Evolutionary conservation across 2,888 invertebrate genomes (phyloP).

Genomic region (Ptycholaimellus sp.): DNA sequence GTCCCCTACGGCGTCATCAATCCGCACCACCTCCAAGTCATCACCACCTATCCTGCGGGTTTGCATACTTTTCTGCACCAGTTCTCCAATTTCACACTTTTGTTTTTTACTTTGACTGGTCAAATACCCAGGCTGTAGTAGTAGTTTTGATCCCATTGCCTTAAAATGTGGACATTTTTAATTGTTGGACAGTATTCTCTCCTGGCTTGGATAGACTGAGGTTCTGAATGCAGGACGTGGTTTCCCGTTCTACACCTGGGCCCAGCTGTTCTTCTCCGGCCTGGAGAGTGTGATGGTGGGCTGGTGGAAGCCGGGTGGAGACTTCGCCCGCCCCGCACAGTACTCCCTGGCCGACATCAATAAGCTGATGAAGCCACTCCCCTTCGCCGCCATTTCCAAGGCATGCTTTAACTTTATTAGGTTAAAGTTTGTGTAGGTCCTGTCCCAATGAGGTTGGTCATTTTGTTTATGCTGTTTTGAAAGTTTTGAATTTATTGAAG

Average conservation of each 20-base stretch:
- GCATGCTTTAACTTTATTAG: slow-evolving; percentile 6
- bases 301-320: slow-evolving; percentile 23
- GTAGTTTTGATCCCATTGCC: too few relatives aligned
- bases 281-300: slow-evolving; percentile 18
- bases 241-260: slow-evolving; percentile 25
- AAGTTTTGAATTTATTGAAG: neutral
- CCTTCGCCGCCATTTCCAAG: slow-evolving; percentile 19
- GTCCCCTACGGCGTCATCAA: too few relatives aligned
- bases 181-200: too few relatives aligned
- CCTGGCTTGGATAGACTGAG: too few relatives aligned
- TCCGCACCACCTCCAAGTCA: too few relatives aligned
- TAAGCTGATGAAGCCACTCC: slow-evolving; percentile 25
- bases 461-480: neutral
- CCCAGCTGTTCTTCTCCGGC: slow-evolving; percentile 21
- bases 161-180: too few relatives aligned
- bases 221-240: too few relatives aligned
- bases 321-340: slow-evolving; percentile 20
- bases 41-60: slow-evolving; percentile 23
- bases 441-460: neutral
- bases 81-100: too few relatives aligned
- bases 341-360: slow-evolving; percentile 19
- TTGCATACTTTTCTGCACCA: too few relatives aligned
- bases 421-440: neutral
- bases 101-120: too few relatives aligned
- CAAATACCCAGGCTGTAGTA: too few relatives aligned